Conservation (phyloP, 2,888 invertebrate species). For the Mythimna ferrago region DNA sequence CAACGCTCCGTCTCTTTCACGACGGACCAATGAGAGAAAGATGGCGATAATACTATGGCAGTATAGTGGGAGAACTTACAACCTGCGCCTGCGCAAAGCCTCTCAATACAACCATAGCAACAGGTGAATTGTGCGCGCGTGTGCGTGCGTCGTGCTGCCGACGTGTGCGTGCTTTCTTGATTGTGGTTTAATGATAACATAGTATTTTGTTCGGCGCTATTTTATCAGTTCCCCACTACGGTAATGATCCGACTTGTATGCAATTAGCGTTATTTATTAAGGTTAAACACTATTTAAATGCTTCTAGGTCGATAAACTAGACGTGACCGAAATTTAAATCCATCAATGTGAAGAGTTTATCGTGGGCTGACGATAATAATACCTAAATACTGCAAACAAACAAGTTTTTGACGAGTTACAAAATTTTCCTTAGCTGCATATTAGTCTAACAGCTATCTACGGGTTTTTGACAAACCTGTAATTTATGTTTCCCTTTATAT, state of each 20-base stretch:
- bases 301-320: constrained; percentile 60
- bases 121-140: constrained; percentile 87
- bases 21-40: constrained; percentile 66
- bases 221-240: constrained; percentile 75
- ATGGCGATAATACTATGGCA: constrained; percentile 73
- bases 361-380: constrained; percentile 32
- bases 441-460: constrained; percentile 25
- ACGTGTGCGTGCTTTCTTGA: constrained; percentile 83
- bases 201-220: constrained; percentile 82
- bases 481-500: constrained; percentile 11
- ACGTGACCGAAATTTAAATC: constrained; percentile 45
- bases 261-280: constrained; percentile 73
- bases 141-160: constrained; percentile 77
- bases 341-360: constrained; percentile 36
- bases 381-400: constrained; percentile 27
- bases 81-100: constrained; percentile 88
- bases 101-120: constrained; percentile 84
- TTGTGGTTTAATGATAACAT: constrained; percentile 85
- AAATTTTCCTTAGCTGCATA: constrained; percentile 24
- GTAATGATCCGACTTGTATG: constrained; percentile 74
- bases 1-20: constrained; percentile 73
- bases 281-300: constrained; percentile 67
- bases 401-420: constrained; percentile 44
- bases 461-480: not conserved
- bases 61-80: constrained; percentile 83